Percentiles rank a stretch among this genome's conserved stretches.
phyloP scores from a whole-genome alignment of 92 coral and sea anemone species.

The Parazoanthus swiftii region DNA sequence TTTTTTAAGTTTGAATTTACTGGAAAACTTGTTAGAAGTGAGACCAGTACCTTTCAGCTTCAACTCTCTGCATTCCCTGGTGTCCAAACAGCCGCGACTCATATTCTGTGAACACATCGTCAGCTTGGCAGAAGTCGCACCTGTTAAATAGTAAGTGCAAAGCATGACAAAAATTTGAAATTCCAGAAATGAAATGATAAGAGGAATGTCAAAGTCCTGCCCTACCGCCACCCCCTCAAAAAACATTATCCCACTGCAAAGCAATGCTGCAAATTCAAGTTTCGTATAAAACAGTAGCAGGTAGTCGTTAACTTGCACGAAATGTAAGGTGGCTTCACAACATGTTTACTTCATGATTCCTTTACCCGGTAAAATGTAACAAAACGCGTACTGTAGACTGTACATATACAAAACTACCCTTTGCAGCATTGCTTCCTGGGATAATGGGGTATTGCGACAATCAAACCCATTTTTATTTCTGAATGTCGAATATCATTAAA shows the following conservation, averaged over 20 bases:
- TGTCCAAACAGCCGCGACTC: conserved; percentile 95
- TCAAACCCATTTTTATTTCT: neutral
- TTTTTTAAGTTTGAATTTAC: no score
- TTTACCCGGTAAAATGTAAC: no score
- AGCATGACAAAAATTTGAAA: neutral
- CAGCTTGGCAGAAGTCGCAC: conserved; percentile 82
- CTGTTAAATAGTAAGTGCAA: conserved; percentile 40
- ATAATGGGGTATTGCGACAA: neutral
- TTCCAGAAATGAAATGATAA: neutral
- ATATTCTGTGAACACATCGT: conserved; percentile 83
- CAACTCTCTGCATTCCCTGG: conserved; percentile 86
- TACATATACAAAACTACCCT: neutral
- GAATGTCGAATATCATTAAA: neutral
- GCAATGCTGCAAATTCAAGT: no score
- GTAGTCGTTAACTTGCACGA: no score
- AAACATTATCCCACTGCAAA: no score
- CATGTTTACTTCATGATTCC: neutral
- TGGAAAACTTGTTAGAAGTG: no score
- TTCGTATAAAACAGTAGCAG: no score
- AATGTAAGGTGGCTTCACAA: neutral
- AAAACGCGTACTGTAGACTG: neutral
- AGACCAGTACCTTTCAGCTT: conserved; percentile 53
- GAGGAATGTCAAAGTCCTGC: no score
- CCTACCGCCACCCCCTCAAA: no score
- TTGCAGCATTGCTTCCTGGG: no score